Evolutionary conservation across 2,113 vertebrate species (phyloP).

Genomic region (Raphicerus campestris): DNA sequence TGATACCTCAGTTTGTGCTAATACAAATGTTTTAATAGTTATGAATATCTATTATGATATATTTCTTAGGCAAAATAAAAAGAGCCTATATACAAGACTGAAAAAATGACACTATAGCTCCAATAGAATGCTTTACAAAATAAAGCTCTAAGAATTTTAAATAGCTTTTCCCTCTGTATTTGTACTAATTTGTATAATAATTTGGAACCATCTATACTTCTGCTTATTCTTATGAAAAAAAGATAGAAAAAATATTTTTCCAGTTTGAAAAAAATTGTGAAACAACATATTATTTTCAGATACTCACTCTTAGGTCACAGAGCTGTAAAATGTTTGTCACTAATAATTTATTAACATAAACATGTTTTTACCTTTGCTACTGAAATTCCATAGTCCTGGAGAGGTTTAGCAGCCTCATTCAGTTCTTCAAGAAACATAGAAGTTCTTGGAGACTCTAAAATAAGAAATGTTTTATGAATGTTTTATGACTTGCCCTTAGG

Average conservation of each 20-base stretch:
- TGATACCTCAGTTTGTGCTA: neutral
- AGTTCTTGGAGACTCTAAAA: constrained; percentile 84
- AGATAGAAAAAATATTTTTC: neutral
- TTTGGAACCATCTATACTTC: neutral
- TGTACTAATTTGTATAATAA: neutral
- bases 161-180: neutral
- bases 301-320: neutral
- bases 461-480: constrained; percentile 42
- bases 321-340: constrained; percentile 2
- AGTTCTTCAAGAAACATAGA: constrained; percentile 89
- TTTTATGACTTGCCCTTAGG: constrained; percentile 17
- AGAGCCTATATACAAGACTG: neutral
- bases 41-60: neutral
- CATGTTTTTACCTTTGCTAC: constrained; percentile 88
- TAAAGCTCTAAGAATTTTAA: neutral
- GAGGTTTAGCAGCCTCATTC: constrained; percentile 83
- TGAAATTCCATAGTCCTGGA: constrained; percentile 91
- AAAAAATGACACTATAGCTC: neutral
- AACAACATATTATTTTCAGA: neutral
- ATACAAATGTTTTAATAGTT: constrained; percentile 5
- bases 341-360: constrained; percentile 26
- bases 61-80: neutral
- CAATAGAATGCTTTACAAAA: neutral
- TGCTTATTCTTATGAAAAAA: neutral
- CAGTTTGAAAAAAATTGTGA: neutral